Conservation (phyloP, 2,113 vertebrate genomes). For the Fukomys damarensis region DNA sequence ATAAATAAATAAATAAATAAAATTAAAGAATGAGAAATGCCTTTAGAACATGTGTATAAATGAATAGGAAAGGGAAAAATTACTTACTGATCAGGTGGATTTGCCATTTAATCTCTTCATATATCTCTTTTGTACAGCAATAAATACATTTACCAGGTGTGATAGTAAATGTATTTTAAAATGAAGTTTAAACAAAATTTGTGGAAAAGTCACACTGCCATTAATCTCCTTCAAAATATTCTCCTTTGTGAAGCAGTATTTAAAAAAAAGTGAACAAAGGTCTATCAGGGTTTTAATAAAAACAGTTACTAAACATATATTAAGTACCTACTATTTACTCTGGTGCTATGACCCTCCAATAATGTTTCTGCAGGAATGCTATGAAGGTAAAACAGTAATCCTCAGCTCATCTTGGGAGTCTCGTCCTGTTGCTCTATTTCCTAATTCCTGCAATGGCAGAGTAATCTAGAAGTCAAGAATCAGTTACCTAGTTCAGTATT, state of each 20-base stretch:
- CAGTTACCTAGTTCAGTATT: background rate
- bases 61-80: background rate
- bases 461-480: background rate
- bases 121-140: background rate
- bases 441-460: background rate
- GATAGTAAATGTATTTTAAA: background rate
- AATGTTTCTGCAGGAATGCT: background rate
- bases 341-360: background rate
- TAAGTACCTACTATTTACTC: background rate
- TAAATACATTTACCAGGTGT: background rate
- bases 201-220: background rate
- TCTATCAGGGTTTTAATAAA: background rate
- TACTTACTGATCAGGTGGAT: background rate
- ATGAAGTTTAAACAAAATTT: background rate
- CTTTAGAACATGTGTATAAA: conserved; percentile 14
- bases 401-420: background rate
- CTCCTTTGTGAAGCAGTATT: background rate
- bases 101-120: background rate
- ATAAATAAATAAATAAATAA: too few relatives aligned
- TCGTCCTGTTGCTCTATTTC: background rate
- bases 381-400: background rate
- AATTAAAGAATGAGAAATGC: conserved; percentile 8
- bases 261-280: background rate
- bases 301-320: background rate
- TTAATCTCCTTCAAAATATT: background rate